Evolutionary conservation across 2,888 invertebrate species (phyloP).

Genomic region (Dasypogon diadema): DNA sequence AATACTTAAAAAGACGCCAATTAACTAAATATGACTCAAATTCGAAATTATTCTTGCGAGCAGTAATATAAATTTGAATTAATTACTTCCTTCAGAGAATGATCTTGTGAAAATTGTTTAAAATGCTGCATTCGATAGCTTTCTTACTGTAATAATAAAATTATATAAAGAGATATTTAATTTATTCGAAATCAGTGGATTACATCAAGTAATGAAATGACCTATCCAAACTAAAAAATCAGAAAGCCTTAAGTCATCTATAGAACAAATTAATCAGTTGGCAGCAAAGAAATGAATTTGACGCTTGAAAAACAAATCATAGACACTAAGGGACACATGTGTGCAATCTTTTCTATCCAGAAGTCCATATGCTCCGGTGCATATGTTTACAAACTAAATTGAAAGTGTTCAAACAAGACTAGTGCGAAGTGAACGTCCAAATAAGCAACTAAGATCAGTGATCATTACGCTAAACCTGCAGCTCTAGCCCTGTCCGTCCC

Average conservation of each 20-base stretch:
- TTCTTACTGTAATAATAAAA: too few relatives aligned
- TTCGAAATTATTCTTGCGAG: too few relatives aligned
- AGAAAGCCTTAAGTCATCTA: not conserved
- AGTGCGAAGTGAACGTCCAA: conserved; percentile 2
- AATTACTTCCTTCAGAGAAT: too few relatives aligned
- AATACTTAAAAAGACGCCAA: too few relatives aligned
- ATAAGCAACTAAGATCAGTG: conserved; percentile 11
- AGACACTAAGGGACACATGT: conserved; percentile 53
- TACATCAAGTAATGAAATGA: not conserved
- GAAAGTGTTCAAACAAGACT: conserved; percentile 47
- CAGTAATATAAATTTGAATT: too few relatives aligned
- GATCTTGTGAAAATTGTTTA: too few relatives aligned
- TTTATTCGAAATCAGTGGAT: too few relatives aligned
- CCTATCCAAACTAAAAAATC: not conserved
- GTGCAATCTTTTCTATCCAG: conserved; percentile 51
- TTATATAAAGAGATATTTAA: too few relatives aligned
- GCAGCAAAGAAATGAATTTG: conserved; percentile 23
- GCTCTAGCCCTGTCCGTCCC: conserved; percentile 1
- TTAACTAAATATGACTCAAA: too few relatives aligned
- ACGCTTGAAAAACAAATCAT: conserved; percentile 50
- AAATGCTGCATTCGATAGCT: too few relatives aligned
- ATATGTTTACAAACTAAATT: conserved; percentile 54
- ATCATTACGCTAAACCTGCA: not conserved
- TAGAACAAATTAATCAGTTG: conserved; percentile 30
- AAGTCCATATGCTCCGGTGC: conserved; percentile 48